Evolutionary conservation across 2,888 invertebrate species (phyloP), one percentile per base, ranked within the genome.

Genomic region (Drosophila subsilvestris): DNA sequence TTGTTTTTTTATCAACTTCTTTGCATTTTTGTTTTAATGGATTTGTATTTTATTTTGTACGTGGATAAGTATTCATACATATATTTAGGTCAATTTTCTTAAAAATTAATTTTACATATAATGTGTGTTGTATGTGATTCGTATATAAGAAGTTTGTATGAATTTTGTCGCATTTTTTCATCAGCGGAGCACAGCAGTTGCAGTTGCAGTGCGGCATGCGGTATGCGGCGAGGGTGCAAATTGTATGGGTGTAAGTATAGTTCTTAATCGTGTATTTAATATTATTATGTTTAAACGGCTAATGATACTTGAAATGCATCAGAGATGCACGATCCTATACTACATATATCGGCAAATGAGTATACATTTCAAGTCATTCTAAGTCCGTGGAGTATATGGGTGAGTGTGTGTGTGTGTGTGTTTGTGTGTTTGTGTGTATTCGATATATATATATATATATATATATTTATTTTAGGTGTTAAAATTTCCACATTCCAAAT

Each of bases 281-380:
- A 14, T 37, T 32, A 32, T 32, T 29, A 29, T 22, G 22, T 0
- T 29, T 32, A 32, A 32, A 12, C 32, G 32, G 32, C 32, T 32
- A 32, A 32, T 12, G 32, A 12, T 32, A 10, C 32, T 32, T 10
- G 32, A 32, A 32, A 32, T 32, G 32, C 12, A 32, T 12, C 32
- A 32, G 4, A 32, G 32, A 12, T 10, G 32, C 32, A 32, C 4
- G 32, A 4, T 32, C 32, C 32, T 32, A 32, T 32, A 32, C 60
- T 47, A 65, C 51, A 61, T 61, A 61, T 45, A 50, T 25, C 47
- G 18, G 37, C 37, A n/a, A 43, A 9, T 65, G 25, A 25, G 57
- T 56, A n/a, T 17, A 48, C 37, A 48, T 37, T 20, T 58, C 9
- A 57, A 57, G 57, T 12, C 12, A 32, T 57, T 56, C 25, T 50